Percentiles rank a stretch among this genome's conserved stretches.
These are phyloP conservation scores for Drosophila putrida DNA, from an alignment of 2,888 invertebrate genomes.

Conservation along the genomic window DNA sequence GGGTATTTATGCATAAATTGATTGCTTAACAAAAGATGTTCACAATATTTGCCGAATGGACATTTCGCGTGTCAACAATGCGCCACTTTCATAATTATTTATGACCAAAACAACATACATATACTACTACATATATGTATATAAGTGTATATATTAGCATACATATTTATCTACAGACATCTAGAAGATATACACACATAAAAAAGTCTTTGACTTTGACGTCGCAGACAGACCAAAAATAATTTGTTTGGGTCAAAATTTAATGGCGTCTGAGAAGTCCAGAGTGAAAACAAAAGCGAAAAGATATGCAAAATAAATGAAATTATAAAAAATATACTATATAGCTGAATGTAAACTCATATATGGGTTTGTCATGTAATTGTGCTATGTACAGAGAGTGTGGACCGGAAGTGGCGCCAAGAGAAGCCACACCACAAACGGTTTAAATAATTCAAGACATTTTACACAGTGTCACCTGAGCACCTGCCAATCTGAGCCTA, in stretches of 20 bases:
- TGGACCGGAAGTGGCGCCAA: constrained; percentile 37
- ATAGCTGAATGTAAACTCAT: not conserved
- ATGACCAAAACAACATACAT: constrained; percentile 50
- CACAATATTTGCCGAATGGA: constrained; percentile 39
- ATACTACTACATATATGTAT: constrained; percentile 11
- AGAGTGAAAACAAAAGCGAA: constrained; percentile 48
- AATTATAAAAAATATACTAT: not conserved
- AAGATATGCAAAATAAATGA: constrained; percentile 1
- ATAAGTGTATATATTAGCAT: not conserved
- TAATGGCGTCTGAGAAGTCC: constrained; percentile 31
- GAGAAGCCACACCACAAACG: constrained; percentile 20
- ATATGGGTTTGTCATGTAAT: not conserved
- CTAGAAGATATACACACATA: constrained; percentile 16
- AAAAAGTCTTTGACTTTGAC: constrained; percentile 67
- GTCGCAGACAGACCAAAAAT: constrained; percentile 58
- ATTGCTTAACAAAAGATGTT: constrained; percentile 21
- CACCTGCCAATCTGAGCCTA: constrained; percentile 5
- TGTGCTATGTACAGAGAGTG: constrained; percentile 10
- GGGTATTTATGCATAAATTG: constrained; percentile 32
- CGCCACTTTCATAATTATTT: constrained; percentile 36
- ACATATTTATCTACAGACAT: constrained; percentile 20
- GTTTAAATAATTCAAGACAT: constrained; percentile 24
- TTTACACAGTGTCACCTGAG: constrained; percentile 18
- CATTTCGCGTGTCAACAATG: constrained; percentile 62
- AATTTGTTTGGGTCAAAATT: constrained; percentile 40